Conservation (phyloP, 2,797 vertebrate genomes). For the Garrulus glandarius region DNA sequence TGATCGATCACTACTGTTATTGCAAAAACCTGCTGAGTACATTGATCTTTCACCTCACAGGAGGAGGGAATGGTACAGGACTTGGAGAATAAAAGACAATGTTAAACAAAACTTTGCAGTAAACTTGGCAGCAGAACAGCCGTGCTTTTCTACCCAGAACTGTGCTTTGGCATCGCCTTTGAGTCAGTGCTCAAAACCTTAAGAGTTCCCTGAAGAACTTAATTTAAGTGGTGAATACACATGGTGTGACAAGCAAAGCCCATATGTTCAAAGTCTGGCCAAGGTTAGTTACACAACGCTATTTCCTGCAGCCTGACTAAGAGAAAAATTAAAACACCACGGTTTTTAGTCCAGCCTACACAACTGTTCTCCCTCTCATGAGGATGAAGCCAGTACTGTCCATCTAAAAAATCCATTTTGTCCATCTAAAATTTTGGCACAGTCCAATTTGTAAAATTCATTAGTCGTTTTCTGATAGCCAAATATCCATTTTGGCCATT, state of each 20-base stretch:
- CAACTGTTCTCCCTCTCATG: background rate
- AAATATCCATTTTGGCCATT: background rate
- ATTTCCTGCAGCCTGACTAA: conserved; percentile 26
- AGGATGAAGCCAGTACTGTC: background rate
- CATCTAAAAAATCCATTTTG: background rate
- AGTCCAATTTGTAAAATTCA: background rate
- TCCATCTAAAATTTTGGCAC: background rate
- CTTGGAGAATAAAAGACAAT: background rate
- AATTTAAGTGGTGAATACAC: conserved; percentile 1
- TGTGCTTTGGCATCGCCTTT: background rate
- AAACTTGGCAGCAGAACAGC: conserved; percentile 18
- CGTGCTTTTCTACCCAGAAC: background rate
- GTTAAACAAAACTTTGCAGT: background rate
- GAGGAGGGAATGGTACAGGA: background rate
- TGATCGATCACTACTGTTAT: background rate
- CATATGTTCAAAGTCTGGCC: conserved; percentile 54
- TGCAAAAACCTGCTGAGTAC: background rate
- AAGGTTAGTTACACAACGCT: conserved; percentile 30
- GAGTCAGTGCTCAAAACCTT: background rate
- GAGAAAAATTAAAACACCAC: background rate
- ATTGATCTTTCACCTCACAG: background rate
- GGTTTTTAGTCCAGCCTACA: background rate
- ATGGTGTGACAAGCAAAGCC: conserved; percentile 40
- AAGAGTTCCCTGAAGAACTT: conserved; percentile 6
- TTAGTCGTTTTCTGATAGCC: background rate